Evolutionary conservation across 2,888 invertebrate genomes (phyloP), one percentile per base, ranked within the genome.

Genomic region (Gortyna flavago): DNA sequence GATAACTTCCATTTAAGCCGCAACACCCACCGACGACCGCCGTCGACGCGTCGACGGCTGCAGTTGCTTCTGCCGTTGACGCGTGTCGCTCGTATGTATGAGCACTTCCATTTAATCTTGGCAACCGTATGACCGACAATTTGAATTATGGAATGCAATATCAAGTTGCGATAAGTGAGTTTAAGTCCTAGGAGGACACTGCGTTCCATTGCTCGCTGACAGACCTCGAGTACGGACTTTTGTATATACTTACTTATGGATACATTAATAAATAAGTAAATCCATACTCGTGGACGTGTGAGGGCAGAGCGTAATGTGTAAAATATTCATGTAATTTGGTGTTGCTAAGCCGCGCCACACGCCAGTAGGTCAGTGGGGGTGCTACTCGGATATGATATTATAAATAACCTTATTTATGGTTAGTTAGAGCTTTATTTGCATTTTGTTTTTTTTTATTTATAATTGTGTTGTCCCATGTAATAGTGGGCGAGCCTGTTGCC

Each of bases 321-420:
- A 88, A 86, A 79, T 86, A 86, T 86, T 86, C 86, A 88, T 81
- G 81, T 86, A 81, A 86, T 81, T 83, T 78, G 74, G 76, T 76
- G 79, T n/a, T 76, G 77, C 66, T 65, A 78, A 80, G 70, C 77
- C 72, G 32, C 48, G 59, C 29, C 35, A 57, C 62, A 62, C 69
- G 67, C 41, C 41, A 75, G 65, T 72, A 72, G 88, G 86, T 86
- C 84, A 83, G 64, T 4, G 38, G 62, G 80, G 75, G 66, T 38
- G 51, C 61, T 44, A 48, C 38, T 41, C 41, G 57, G 35, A 64
- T 68, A 25, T 66, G 25, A 59, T 61, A 67, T n/a, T 51, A 18
- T 41, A 41, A 51, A n/a, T n/a, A n/a, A 48, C 76, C 83, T 57
- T 82, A 82, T 75, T 35, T 48, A 18, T 0, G 18, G n/a, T 25